Base-by-base conservation (phyloP, 1,140 invertebrate species). In the Cotesia typhae region DNA sequence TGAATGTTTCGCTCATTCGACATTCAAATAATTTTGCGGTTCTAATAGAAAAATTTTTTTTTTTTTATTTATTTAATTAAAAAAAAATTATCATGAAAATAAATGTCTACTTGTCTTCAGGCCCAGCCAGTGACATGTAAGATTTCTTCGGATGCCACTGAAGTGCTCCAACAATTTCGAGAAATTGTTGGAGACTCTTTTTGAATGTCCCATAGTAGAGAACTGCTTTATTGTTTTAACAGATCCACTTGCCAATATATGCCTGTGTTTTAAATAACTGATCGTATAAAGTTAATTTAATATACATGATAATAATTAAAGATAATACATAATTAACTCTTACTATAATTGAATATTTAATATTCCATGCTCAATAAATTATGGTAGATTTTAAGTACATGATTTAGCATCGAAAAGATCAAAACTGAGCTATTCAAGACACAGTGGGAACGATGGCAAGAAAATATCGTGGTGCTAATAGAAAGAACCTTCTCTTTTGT, bases 391-490 rank as follows among this genome's bases (percentile, higher is more conserved):
- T 69, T 6, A 53, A 28, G 61, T 85, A 92, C 92, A 91, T 85
- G 90, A 88, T 72, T 88, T 87, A 72, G 85, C 86, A 83, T 89
- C 91, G 74, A 84, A 84, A 41, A 93, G 91, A 84, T 97, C 93
- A 87, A 92, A 95, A 83, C 94, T 92, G 41, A 98, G 84, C 95
- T 96, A 98, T 85, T 98, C 96, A 36, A 98, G 90, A 79, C 94
- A 96, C 5, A 98, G 85, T 4, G 97, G 96, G 82, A 95, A 95
- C 59, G 94, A 91, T 3, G 95, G 92, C 60, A 98, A 85, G 10
- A 97, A 84, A 61, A 97, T 92, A 82, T 98, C 96, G 87, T 98
- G 97, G 83, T 98, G 96, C 6, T 96, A 92, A 84, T 98, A 99
- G 66, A 98, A 90, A 17, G 94, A 94, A 52, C 90, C 92, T 81